These are phyloP conservation scores for Gortyna flavago DNA, from an alignment of 2,888 invertebrate genomes.

Conservation along the genomic window DNA sequence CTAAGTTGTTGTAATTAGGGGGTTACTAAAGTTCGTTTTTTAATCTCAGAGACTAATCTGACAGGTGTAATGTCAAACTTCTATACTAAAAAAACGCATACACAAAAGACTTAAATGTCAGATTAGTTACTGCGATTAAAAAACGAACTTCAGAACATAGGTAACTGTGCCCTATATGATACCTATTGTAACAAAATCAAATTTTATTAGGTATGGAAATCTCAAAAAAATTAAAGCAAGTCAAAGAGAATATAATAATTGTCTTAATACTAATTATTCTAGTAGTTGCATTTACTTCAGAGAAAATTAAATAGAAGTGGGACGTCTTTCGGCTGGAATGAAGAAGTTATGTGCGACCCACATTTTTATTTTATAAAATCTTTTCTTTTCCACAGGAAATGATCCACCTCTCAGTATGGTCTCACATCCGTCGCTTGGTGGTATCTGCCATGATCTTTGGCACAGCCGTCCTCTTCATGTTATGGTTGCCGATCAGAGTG, in stretches of 20 bases:
- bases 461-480: conserved; percentile 97
- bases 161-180: background rate
- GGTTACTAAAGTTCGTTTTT: too few relatives aligned
- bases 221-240: background rate
- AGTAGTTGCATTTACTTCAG: too few relatives aligned
- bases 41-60: too few relatives aligned
- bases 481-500: conserved; percentile 98
- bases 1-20: background rate
- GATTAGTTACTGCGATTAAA: too few relatives aligned
- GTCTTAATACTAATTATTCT: too few relatives aligned
- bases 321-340: background rate
- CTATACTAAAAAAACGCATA: too few relatives aligned
- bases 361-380: background rate
- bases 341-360: background rate
- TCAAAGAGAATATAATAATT: background rate
- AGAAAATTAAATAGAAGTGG: background rate
- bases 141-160: too few relatives aligned
- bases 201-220: background rate
- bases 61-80: too few relatives aligned
- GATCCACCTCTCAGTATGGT: conserved; percentile 98
- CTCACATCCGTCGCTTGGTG: conserved; percentile 96
- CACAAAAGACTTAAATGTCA: too few relatives aligned
- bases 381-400: conserved; percentile 92
- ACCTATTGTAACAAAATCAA: background rate
- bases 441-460: conserved; percentile 99